A percentile compares a stretch with the other conserved stretches of the same genome.
phyloP scores from a whole-genome alignment of 2,888 invertebrate genomes.

The Holacanthella duospinosa region DNA sequence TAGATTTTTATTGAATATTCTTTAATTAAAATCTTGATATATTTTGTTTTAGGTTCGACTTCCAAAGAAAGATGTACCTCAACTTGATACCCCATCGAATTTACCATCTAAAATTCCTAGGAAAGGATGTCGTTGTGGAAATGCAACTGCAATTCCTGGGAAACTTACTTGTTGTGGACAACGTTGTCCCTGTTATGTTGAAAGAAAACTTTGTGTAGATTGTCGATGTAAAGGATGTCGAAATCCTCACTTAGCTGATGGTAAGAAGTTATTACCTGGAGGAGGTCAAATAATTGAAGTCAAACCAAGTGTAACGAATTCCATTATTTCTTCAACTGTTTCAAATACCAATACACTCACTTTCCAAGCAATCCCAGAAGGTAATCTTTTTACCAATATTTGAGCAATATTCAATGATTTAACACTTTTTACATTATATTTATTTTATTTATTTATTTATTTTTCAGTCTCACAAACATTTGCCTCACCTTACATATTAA shows the following conservation, averaged over 20 bases:
- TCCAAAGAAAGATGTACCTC: too few species aligned
- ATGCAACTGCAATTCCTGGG: slow-evolving; percentile 76
- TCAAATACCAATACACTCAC: background rate
- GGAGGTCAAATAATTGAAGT: background rate
- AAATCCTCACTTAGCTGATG: slow-evolving; percentile 76
- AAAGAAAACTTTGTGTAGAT: slow-evolving; percentile 67
- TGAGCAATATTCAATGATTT: background rate
- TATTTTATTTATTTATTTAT: background rate
- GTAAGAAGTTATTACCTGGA: slow-evolving; percentile 52
- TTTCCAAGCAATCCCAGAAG: background rate
- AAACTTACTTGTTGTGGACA: slow-evolving; percentile 88
- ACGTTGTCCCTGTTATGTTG: slow-evolving; percentile 86
- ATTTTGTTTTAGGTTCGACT: too few species aligned
- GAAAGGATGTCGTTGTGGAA: slow-evolving; percentile 75
- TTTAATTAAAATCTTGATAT: too few species aligned
- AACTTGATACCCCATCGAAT: too few species aligned
- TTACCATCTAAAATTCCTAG: too few species aligned
- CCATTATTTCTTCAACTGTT: background rate
- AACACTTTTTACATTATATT: too few species aligned
- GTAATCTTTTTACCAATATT: background rate
- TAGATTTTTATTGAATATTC: too few species aligned
- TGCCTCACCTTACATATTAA: background rate
- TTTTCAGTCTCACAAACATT: background rate
- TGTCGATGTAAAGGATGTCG: slow-evolving; percentile 87
- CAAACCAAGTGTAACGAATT: background rate